Evolutionary conservation across 2,888 invertebrate species (phyloP), one percentile per base, ranked within the genome.

Genomic region (Hypsopygia costalis): DNA sequence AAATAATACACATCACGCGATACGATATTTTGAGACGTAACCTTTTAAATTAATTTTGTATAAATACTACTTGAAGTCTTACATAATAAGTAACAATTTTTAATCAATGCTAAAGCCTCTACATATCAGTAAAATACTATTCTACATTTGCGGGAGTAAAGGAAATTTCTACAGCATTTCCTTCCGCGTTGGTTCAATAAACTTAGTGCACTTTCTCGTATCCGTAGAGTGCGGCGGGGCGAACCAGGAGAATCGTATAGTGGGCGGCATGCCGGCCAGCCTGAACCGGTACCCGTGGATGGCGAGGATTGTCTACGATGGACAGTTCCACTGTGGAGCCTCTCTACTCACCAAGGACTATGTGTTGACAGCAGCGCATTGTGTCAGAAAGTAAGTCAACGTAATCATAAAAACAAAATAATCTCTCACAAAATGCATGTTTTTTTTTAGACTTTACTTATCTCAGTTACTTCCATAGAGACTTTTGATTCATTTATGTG

Each of bases 211-310:
- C 32, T 41, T 36, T 39, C 29, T 42, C 29, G 29, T 38, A 31
- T 50, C 47, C 55, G 52, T 80, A 95, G 95, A 96, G 80, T 96
- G 96, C 66, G 95, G 96, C 27, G 89, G 93, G 43, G 90, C 94
- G 1, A 96, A 95, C 83, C 95, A 95, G 86, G 95, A 96, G 87
- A 94, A 94, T 70, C 90, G 96, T 55, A 96, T 97, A 51, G 95
- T 97, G 40, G 96, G 96, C 36, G 96, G 96, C 8, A 90, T 92
- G 62, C 94, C 96, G 11, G 94, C 96, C 0, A 93, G 94, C 37
- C 90, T 94, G 22, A 95, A 96, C 81, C 92, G 94, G 54, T 96
- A 95, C 75, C 96, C 96, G 6, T 96, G 96, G 96, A 92, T 96
- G 78, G 96, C 95, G 1, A 90, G 96, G 56, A 90, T 97, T 40